phyloP scores from a whole-genome alignment of 2,797 vertebrate genomes.

The Squalus acanthias region DNA sequence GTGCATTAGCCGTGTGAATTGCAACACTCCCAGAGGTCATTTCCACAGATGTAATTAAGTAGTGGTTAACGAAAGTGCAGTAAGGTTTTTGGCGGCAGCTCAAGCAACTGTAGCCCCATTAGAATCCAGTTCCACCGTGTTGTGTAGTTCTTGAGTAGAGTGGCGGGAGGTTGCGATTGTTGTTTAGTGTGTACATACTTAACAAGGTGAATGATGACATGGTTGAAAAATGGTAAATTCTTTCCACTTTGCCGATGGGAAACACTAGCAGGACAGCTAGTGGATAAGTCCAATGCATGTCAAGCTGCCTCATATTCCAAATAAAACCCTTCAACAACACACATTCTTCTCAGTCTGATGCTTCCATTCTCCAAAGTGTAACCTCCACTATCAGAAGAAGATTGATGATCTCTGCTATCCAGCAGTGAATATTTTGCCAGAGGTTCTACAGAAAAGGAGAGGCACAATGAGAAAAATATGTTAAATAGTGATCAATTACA shows the following conservation, averaged over 20 bases:
- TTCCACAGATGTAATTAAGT: not conserved
- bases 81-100: not conserved
- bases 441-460: not conserved
- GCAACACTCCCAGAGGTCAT: no score
- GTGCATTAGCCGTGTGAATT: not conserved
- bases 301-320: not conserved
- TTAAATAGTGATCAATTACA: not conserved
- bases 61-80: not conserved
- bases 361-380: not conserved
- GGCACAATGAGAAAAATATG: not conserved
- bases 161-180: not conserved
- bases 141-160: not conserved
- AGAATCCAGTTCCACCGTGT: not conserved
- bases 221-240: not conserved
- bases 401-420: not conserved
- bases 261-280: not conserved
- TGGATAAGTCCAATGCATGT: not conserved
- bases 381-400: not conserved
- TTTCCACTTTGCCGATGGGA: not conserved
- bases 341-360: not conserved
- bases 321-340: not conserved
- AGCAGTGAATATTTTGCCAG: not conserved
- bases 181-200: not conserved
- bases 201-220: not conserved
- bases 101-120: not conserved